Evolutionary conservation across 2,888 invertebrate species (phyloP).

Genomic region (Oligia fasciuncula): DNA sequence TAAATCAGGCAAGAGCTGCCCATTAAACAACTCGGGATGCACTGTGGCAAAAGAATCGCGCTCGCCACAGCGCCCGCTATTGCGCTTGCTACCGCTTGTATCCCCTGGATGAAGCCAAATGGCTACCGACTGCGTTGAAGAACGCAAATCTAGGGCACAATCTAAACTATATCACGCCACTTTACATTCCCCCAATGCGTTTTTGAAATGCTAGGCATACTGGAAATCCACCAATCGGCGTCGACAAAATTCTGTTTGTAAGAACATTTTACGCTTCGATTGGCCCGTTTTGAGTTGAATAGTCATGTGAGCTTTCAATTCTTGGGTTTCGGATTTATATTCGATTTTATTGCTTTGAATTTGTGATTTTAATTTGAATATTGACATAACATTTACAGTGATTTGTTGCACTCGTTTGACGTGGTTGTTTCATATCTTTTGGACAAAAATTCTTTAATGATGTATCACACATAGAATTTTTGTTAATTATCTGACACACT

Average conservation of each 20-base stretch:
- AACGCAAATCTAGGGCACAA: conserved; percentile 80
- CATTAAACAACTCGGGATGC: background rate
- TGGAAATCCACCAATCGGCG: conserved; percentile 60
- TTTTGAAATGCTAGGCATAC: conserved; percentile 64
- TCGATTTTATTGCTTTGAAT: conserved; percentile 35
- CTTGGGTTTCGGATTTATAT: conserved; percentile 24
- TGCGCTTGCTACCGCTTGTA: background rate
- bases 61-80: too few species aligned
- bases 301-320: conserved; percentile 38
- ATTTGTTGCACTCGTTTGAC: background rate
- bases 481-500: background rate
- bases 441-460: background rate
- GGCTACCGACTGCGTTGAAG: conserved; percentile 73
- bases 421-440: background rate
- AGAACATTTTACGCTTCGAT: conserved; percentile 43
- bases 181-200: conserved; percentile 66
- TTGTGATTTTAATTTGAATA: conserved; percentile 15
- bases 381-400: background rate
- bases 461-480: background rate
- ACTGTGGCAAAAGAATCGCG: background rate
- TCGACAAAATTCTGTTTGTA: conserved; percentile 56
- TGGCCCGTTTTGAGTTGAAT: conserved; percentile 44
- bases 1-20: background rate
- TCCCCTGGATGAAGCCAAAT: conserved; percentile 49
- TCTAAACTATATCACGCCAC: conserved; percentile 71